Base-by-base conservation (phyloP, 2,113 vertebrate species). In the Phalacrocorax pelagicus region DNA sequence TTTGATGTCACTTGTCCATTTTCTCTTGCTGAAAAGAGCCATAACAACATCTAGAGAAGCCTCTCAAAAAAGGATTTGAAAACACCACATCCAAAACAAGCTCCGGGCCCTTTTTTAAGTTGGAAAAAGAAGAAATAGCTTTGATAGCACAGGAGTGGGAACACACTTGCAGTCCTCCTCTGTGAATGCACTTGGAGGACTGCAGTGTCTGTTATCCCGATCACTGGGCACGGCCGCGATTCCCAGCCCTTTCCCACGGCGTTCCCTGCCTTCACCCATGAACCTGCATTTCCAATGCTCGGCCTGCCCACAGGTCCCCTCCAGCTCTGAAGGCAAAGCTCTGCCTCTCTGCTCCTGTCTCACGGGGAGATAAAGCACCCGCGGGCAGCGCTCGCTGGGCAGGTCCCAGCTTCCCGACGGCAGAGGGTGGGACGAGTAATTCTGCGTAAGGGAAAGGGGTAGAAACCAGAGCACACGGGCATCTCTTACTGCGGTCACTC, bases 211-310 rank as follows among this genome's bases (percentile, higher is more conserved):
- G 18, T 40, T 2, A 5, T 23, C 52, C 23, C 6, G 2, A 6
- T 24, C 7, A 0, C 0, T 13, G 81, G 29, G 17, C 69, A 10
- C 0, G 3, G 30, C 8, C 29, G 6, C 6, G 19, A 9, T 72
- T 74, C 61, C 70, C 58, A 62, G 0, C 52, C 63, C 44, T 58
- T 47, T 61, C 65, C 59, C 23, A 0, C 6, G 38, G 34, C 6
- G 0, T 36, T 74, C 32, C 40, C 40, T 55, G 46, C 36, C 26
- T 66, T 88, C 59, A 44, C 65, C 69, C 57, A 1, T 16, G 49
- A 81, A 44, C 59, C 49, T 13, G 55, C 49, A 26, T 57, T 77
- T 24, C 67, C 73, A 32, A 0, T 3, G 58, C 52, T 59, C 6
- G 3, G 19, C 69, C 32, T 69, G 81, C 55, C 36, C 47, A 5